A percentile compares a stretch with the other conserved stretches of the same genome.
phyloP scores from a whole-genome alignment of 2,113 vertebrate species.

The Percopsis transmontana region DNA sequence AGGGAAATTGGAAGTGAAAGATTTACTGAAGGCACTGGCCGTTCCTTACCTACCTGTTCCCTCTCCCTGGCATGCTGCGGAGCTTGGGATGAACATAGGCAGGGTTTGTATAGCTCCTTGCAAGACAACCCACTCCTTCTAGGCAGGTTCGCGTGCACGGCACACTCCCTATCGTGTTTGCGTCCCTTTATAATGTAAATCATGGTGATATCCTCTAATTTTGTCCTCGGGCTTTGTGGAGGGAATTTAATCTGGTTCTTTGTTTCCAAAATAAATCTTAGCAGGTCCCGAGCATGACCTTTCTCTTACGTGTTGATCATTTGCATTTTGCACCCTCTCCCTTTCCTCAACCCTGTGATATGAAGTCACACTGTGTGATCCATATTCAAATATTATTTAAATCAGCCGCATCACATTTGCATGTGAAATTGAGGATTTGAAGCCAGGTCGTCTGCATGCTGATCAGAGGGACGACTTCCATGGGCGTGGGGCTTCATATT shows the following conservation, averaged over 20 bases:
- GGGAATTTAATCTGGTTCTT: constrained; percentile 62
- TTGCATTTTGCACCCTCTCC: constrained; percentile 66
- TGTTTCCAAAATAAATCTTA: constrained; percentile 67
- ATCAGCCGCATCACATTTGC: constrained; percentile 74
- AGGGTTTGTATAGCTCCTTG: constrained; percentile 1
- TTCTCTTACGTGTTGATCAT: constrained; percentile 69
- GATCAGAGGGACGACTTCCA: constrained; percentile 70
- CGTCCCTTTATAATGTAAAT: constrained; percentile 57
- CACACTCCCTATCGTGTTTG: constrained; percentile 40
- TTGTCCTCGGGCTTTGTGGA: constrained; percentile 47
- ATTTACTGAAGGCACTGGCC: background rate
- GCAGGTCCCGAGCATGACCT: constrained; percentile 69
- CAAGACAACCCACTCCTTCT: constrained; percentile 7
- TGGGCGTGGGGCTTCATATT: constrained; percentile 62
- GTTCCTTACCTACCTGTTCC: constrained; percentile 2
- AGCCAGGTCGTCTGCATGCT: constrained; percentile 75
- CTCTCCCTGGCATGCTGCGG: background rate
- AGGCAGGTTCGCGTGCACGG: constrained; percentile 19
- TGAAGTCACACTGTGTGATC: constrained; percentile 72
- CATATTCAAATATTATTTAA: constrained; percentile 83
- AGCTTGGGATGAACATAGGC: constrained; percentile 16
- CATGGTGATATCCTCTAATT: constrained; percentile 49
- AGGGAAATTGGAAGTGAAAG: constrained; percentile 2
- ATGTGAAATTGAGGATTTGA: constrained; percentile 79
- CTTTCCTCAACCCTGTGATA: constrained; percentile 59